Conservation (phyloP, 1,140 invertebrate species). For the Lordiphosa mommai region DNA sequence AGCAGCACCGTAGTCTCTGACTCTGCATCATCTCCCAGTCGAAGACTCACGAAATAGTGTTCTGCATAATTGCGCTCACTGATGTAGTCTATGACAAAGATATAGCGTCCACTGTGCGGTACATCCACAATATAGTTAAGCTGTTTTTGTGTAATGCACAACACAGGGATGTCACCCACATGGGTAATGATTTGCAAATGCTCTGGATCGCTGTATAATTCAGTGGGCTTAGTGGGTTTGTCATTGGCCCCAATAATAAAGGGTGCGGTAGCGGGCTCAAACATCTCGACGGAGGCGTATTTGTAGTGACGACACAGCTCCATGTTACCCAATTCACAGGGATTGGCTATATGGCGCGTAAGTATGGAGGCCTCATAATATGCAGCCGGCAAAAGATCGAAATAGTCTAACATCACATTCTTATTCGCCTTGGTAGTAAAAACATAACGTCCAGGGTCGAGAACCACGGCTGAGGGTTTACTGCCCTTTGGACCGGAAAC, state of each 20-base stretch:
- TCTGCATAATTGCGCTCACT: constrained; percentile 60
- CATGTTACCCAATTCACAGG: constrained; percentile 87
- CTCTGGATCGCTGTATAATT: constrained; percentile 63
- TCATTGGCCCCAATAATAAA: constrained; percentile 49
- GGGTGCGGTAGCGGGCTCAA: constrained; percentile 47
- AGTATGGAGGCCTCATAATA: constrained; percentile 97
- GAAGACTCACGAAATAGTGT: constrained; percentile 58
- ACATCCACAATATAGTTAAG: constrained; percentile 71
- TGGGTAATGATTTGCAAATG: constrained; percentile 70
- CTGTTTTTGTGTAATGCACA: constrained; percentile 56
- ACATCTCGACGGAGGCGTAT: constrained; percentile 87
- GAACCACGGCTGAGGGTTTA: constrained; percentile 90
- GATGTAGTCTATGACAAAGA: constrained; percentile 78
- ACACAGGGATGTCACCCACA: constrained; percentile 64
- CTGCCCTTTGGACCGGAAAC: constrained; percentile 86
- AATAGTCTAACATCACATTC: constrained; percentile 94
- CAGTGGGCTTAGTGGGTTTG: constrained; percentile 51
- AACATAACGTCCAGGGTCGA: constrained; percentile 95
- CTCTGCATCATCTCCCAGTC: constrained; percentile 83
- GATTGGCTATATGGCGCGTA: constrained; percentile 89
- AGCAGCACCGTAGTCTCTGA: constrained; percentile 82
- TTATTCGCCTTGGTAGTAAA: constrained; percentile 90
- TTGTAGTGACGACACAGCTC: constrained; percentile 86
- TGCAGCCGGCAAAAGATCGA: constrained; percentile 95
- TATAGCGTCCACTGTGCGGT: constrained; percentile 68